phyloP scores from a whole-genome alignment of 2,888 invertebrate species.

The Apeira syringaria region DNA sequence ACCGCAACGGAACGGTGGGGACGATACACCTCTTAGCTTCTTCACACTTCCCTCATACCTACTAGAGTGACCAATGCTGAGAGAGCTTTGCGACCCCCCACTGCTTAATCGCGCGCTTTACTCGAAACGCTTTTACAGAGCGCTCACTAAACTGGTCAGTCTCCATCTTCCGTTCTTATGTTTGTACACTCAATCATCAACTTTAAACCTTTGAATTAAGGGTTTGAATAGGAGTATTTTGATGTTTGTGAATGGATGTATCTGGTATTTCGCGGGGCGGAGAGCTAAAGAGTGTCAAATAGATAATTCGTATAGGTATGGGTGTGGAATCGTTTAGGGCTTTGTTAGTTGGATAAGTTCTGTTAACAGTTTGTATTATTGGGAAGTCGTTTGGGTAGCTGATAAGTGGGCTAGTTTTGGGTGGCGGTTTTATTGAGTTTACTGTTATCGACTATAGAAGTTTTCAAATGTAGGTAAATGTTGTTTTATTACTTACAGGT shows the following conservation, averaged over 20 bases:
- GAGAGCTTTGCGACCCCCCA: slow-evolving; percentile 49
- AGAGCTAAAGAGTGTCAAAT: slow-evolving; percentile 67
- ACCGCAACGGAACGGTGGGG: slow-evolving; percentile 67
- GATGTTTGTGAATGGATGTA: slow-evolving; percentile 38
- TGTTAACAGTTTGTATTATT: slow-evolving; percentile 16
- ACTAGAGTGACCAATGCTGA: slow-evolving; percentile 60
- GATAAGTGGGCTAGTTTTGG: slow-evolving; percentile 6
- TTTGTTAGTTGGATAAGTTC: slow-evolving; percentile 17
- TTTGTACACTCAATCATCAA: slow-evolving; percentile 33
- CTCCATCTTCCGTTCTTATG: slow-evolving; percentile 40
- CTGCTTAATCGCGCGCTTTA: slow-evolving; percentile 17
- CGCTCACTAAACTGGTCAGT: slow-evolving; percentile 44
- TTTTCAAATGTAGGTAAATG: too few relatives aligned
- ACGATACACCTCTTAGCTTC: slow-evolving; percentile 77
- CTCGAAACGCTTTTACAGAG: slow-evolving; percentile 32
- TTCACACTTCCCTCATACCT: slow-evolving; percentile 77
- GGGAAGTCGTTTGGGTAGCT: slow-evolving; percentile 6
- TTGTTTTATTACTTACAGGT: too few relatives aligned
- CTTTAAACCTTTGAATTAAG: slow-evolving; percentile 32
- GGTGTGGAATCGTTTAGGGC: slow-evolving; percentile 15
- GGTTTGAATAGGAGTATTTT: slow-evolving; percentile 10
- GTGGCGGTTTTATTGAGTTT: neutral
- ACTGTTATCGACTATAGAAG: too few relatives aligned
- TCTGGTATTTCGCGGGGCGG: slow-evolving; percentile 69
- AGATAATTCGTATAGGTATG: slow-evolving; percentile 45